Conservation (phyloP, 1,140 invertebrate species). For the Lordiphosa mommai region DNA sequence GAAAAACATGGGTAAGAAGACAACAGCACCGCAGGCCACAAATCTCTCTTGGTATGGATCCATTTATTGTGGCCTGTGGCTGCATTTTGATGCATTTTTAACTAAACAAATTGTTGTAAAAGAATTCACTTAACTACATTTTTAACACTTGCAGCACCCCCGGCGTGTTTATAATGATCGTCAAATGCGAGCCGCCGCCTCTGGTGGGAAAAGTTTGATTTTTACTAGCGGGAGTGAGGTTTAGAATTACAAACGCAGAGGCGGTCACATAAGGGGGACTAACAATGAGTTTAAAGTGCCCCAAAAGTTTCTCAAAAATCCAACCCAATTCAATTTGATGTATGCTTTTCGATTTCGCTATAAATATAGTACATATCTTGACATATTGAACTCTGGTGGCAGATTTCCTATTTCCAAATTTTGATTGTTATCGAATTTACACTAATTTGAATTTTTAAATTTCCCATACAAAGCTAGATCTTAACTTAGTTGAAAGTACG, state of each 20-base stretch:
- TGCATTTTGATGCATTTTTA: conserved; percentile 34
- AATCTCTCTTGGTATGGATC: conserved; percentile 34
- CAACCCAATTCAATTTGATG: too few relatives aligned
- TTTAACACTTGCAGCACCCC: conserved; percentile 63
- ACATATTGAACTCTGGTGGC: too few relatives aligned
- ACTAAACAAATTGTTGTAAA: conserved; percentile 54
- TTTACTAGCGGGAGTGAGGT: conserved; percentile 2
- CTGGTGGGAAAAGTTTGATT: conserved; percentile 17
- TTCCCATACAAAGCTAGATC: too few relatives aligned
- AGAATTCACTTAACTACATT: conserved; percentile 57
- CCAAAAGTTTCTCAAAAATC: too few relatives aligned
- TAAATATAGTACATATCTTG: too few relatives aligned
- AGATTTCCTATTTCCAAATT: too few relatives aligned
- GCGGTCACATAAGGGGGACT: neutral
- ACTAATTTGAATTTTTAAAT: too few relatives aligned
- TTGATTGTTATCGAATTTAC: too few relatives aligned
- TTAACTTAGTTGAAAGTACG: too few relatives aligned
- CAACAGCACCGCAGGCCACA: conserved; percentile 50
- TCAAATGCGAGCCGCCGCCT: conserved; percentile 11
- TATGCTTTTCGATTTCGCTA: too few relatives aligned
- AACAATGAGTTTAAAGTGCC: neutral
- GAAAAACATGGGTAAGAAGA: conserved; percentile 10
- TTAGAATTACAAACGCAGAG: neutral
- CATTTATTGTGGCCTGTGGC: conserved; percentile 18
- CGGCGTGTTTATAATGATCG: conserved; percentile 25